phyloP scores from a whole-genome alignment of 2,797 vertebrate species.

The Myripristis murdjan region DNA sequence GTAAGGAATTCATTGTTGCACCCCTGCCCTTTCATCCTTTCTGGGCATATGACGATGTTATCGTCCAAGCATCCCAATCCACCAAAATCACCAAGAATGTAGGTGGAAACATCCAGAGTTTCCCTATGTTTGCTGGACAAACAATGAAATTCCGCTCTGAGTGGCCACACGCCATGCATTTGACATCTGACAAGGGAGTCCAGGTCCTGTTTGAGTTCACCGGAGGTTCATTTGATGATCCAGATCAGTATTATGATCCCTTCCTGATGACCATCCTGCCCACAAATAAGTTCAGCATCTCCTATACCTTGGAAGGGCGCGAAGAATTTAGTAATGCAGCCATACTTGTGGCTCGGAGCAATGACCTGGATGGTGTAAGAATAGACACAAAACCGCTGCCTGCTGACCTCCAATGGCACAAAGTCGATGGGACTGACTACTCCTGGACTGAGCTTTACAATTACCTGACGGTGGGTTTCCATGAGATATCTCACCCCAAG shows the following conservation, averaged over 20 bases:
- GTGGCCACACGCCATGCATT: constrained; percentile 49
- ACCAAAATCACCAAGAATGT: constrained; percentile 40
- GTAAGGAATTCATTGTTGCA: constrained; percentile 73
- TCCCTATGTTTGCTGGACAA: constrained; percentile 62
- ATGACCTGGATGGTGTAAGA: constrained; percentile 33
- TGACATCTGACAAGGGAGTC: constrained; percentile 73
- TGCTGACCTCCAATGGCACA: constrained; percentile 51
- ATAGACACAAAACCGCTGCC: constrained; percentile 55
- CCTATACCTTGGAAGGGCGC: constrained; percentile 68
- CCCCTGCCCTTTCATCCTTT: constrained; percentile 61
- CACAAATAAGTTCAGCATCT: constrained; percentile 66
- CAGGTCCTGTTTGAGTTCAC: constrained; percentile 79
- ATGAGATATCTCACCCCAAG: constrained; percentile 42
- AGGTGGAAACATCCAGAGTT: constrained; percentile 3
- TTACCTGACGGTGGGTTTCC: constrained; percentile 12
- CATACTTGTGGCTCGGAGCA: constrained; percentile 63
- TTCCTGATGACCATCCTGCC: constrained; percentile 76
- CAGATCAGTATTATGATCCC: constrained; percentile 49
- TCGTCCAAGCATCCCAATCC: constrained; percentile 70
- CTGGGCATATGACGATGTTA: constrained; percentile 56
- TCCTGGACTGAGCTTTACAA: constrained; percentile 74
- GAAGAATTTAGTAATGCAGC: constrained; percentile 56
- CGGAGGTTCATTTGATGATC: constrained; percentile 46
- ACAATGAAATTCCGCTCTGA: constrained; percentile 50
- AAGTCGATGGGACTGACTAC: constrained; percentile 69